Evolutionary conservation across 2,797 vertebrate genomes (phyloP), one percentile per base, ranked within the genome.

Genomic region (Eulemur albifrons): DNA sequence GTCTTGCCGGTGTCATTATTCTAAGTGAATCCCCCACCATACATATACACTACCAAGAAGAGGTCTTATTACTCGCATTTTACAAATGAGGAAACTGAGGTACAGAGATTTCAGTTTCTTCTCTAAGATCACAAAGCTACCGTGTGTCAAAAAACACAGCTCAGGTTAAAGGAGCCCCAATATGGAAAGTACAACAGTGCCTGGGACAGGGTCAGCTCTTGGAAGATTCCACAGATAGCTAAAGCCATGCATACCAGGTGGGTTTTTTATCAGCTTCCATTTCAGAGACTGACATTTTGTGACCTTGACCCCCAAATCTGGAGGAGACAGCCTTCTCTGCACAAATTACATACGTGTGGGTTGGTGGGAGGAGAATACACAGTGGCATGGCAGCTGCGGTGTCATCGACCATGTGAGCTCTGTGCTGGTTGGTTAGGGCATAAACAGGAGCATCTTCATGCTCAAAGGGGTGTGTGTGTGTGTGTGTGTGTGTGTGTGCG

Each of bases 221-320:
- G 12, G 76, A 77, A 96, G 61, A 61, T 67, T 90, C 81, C 79
- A 35, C 25, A 69, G 17, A 23, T 45, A 77, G 43, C 23, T 43
- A 20, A 80, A 84, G 15, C 50, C 57, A 32, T 6, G 7, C 2
- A 10, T 67, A 35, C 13, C 5, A 40, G 23, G 61, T 45, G 59
- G 45, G 48, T 18, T 70, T 89, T 89, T 87, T 65, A 73, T 81
- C 79, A 35, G 12, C 77, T 45, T 95, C 48, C 43, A 11, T 57
- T 88, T 63, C 75, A n/a, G 84, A 95, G n/a, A 57, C 43, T 43
- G 61, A 27, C 38, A 45, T 73, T 96, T 57, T 88, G 65, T 90
- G 52, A 79, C 35, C 48, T 35, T 54, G 72, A 48, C 43, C 59
- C 38, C 50, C 72, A 90, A 57, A 95, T 69, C 52, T 81, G 57